phyloP scores from a whole-genome alignment of 1,140 invertebrate species.

The Trachelipus rathkii region DNA sequence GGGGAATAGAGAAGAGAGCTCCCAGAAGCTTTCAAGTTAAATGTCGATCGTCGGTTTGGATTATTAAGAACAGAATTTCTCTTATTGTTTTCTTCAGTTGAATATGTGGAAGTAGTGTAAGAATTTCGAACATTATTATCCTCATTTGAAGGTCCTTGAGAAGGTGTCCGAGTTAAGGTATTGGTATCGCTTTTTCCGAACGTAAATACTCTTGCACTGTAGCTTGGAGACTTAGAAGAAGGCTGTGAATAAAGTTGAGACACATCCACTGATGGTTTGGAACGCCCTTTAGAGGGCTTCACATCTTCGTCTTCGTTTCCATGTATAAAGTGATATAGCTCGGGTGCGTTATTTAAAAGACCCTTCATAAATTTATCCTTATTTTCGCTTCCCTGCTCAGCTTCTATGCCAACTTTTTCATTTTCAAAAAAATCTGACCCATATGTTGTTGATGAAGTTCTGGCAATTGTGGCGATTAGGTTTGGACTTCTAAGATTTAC shows the following conservation, averaged over 20 bases:
- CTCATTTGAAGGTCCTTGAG: conserved; percentile 26
- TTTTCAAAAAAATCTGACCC: conserved; percentile 29
- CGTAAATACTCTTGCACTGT: conserved; percentile 37
- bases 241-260: conserved; percentile 31
- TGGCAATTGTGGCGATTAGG: conserved; percentile 42
- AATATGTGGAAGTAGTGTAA: conserved; percentile 16
- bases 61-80: conserved; percentile 28
- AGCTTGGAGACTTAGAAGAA: conserved; percentile 29
- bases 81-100: conserved; percentile 24
- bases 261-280: conserved; percentile 36
- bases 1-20: conserved; percentile 38
- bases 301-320: conserved; percentile 55
- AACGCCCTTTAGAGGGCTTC: conserved; percentile 25
- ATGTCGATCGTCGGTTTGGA: conserved; percentile 28
- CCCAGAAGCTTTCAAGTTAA: conserved; percentile 36
- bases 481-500: conserved; percentile 38
- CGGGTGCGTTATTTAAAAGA: conserved; percentile 66
- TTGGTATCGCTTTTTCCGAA: conserved; percentile 35
- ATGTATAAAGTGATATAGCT: conserved; percentile 66
- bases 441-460: conserved; percentile 35
- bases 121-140: conserved; percentile 31
- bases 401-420: conserved; percentile 1
- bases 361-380: conserved; percentile 67
- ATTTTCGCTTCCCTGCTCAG: conserved; percentile 54
- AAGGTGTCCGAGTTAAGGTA: conserved; percentile 34